Evolutionary conservation across 2,888 invertebrate genomes (phyloP), one percentile per base, ranked within the genome.

Genomic region (Troides helena): DNA sequence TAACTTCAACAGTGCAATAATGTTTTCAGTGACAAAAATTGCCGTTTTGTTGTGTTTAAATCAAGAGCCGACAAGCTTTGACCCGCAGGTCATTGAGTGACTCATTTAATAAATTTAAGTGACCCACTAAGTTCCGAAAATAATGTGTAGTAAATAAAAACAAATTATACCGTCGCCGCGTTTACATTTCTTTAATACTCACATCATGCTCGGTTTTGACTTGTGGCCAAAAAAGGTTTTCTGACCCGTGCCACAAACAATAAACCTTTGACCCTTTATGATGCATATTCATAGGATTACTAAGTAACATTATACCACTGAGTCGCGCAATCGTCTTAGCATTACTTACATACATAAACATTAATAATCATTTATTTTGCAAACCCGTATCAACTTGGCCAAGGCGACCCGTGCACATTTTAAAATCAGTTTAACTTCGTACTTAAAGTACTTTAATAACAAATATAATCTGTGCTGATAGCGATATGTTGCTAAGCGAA

Each of bases 361-460:
- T 61, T 43, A 61, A 64, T 56, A 56, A 58, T 30, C 43, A 50
- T 57, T 36, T 66, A 66, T 57, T 66, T 67, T 66, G 23, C 66
- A 62, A 69, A 70, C 66, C 36, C 18, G 70, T 63, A 66, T 67
- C 59, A 70, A 66, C 62, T 70, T 66, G 70, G 70, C 63, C 70
- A 70, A 70, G 70, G 70, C 59, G 59, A 66, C 57, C 69, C 23
- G 65, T 66, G 58, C 43, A 2, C 65, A 66, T 23, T 39, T 36
- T 62, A 39, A 62, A 62, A 58, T 62, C 59, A 43, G 30, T 65
- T 65, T 69, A 62, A 53, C 46, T 50, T 10, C 39, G 36, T 57
- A 69, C 30, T 25, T 62, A 23, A 21, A 57, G 10, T 69, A 65
- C 62, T 46, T 70, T 58, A 53, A 25, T 63, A 59, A 36, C 50